These are phyloP conservation scores for Alauda arvensis DNA, from an alignment of 2,797 vertebrate genomes.

Conservation along the genomic window DNA sequence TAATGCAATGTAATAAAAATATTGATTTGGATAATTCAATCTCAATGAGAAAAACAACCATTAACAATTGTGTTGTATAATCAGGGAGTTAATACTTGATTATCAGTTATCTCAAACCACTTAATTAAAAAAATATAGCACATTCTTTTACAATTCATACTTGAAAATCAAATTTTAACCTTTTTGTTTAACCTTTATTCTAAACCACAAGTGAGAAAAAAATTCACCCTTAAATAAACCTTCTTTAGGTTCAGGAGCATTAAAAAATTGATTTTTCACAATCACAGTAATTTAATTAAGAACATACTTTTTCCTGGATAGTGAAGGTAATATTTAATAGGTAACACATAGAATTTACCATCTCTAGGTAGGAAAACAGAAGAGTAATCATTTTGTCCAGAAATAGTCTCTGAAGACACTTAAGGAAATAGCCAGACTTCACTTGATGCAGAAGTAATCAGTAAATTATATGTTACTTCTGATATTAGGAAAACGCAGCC, in stretches of 20 bases:
- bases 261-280: background rate
- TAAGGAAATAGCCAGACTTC: slow-evolving; percentile 17
- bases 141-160: background rate
- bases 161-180: background rate
- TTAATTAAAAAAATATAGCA: background rate
- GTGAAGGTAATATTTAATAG: background rate
- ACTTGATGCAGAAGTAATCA: slow-evolving; percentile 37
- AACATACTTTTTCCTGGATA: background rate
- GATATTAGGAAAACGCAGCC: slow-evolving; percentile 25
- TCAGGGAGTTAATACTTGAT: background rate
- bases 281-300: background rate
- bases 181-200: background rate
- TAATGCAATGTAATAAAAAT: background rate
- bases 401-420: slow-evolving; percentile 35
- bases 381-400: slow-evolving; percentile 7
- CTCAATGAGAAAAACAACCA: background rate
- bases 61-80: rapidly evolving
- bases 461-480: slow-evolving; percentile 32
- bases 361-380: background rate
- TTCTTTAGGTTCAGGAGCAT: background rate
- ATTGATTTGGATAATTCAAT: background rate
- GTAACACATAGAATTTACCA: background rate
- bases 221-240: background rate
- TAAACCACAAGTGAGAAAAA: background rate
- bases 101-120: background rate